phyloP scores from a whole-genome alignment of 2,888 invertebrate species.

The Limenitis camilla region DNA sequence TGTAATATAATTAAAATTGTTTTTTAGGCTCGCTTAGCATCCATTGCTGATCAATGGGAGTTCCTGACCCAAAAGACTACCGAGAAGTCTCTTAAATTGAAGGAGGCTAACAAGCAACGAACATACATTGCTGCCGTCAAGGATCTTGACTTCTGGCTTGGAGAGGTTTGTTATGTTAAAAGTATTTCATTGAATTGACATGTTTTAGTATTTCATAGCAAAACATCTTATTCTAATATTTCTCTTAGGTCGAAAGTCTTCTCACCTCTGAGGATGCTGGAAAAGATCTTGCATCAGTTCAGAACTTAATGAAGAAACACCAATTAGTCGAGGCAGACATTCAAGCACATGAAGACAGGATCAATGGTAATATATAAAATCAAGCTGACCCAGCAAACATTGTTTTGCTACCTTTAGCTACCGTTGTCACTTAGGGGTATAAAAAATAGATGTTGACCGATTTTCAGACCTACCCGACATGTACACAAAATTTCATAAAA shows the following conservation, averaged over 20 bases:
- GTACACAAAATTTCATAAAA: too few relatives aligned
- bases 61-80: constrained; percentile 97
- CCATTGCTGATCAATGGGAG: constrained; percentile 98
- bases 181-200: not conserved
- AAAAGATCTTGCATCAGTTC: constrained; percentile 97
- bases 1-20: not conserved
- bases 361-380: constrained; percentile 75
- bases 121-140: constrained; percentile 99
- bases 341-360: constrained; percentile 95
- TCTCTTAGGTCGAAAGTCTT: constrained; percentile 87
- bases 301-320: constrained; percentile 98
- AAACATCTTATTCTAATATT: not conserved
- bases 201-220: not conserved
- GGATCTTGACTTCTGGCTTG: constrained; percentile 99
- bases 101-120: constrained; percentile 99
- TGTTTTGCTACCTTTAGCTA: too few relatives aligned
- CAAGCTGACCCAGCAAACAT: too few relatives aligned
- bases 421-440: too few relatives aligned
- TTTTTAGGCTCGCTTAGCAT: constrained; percentile 80
- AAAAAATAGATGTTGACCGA: too few relatives aligned
- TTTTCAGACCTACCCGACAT: too few relatives aligned
- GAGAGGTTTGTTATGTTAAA: constrained; percentile 76
- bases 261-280: constrained; percentile 97
- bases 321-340: constrained; percentile 99
- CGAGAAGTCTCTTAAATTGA: constrained; percentile 97